Base-by-base conservation (phyloP, 2,797 vertebrate species). In the Gobionotothen gibberifrons region DNA sequence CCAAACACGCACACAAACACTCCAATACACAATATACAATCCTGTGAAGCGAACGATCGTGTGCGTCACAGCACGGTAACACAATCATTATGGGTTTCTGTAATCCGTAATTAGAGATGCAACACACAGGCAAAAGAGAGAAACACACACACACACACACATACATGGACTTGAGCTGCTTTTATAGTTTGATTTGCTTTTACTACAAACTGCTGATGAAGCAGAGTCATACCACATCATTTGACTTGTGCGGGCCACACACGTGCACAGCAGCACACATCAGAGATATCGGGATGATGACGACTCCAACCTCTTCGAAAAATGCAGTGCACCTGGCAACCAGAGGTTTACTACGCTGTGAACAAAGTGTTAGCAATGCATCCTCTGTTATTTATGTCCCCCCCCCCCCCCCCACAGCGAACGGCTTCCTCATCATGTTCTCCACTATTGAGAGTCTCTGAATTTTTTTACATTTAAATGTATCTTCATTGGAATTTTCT, bases 51-150 rank as follows among this genome's bases (percentile, higher is more conserved):
- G 43, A 84, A 82, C 8, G 7, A 57, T 61, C 80, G 62, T 86
- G 78, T 89, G 84, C 79, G 87, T 92, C 86, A 90, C 72, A 59
- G 73, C 40, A 72, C 52, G 40, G 78, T 85, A 75, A 87, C 87
- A 86, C 88, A 88, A 91, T 86, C 85, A 91, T 90, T 87, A 89
- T 84, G 87, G 87, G 46, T 90, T 90, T 82, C 63, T 85, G 76
- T 80, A 84, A 88, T 90, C 85, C 85, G 84, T 90, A 87, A 92
- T 92, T 90, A 90, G 78, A 90, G 85, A 84, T 66, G 83, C 81
- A 73, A 76, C 55, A 54, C 72, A 81, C 73, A 81, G 71, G 86
- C 67, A 79, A 64, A 74, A 66, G 47, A 66, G 39, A 78, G 44
- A 82, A 59, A 65, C 74, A 74, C 76, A 81, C 40, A 16, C 12